These are phyloP conservation scores for Saxidomus purpurata DNA, from an alignment of 1,140 invertebrate genomes.

Conservation along the genomic window DNA sequence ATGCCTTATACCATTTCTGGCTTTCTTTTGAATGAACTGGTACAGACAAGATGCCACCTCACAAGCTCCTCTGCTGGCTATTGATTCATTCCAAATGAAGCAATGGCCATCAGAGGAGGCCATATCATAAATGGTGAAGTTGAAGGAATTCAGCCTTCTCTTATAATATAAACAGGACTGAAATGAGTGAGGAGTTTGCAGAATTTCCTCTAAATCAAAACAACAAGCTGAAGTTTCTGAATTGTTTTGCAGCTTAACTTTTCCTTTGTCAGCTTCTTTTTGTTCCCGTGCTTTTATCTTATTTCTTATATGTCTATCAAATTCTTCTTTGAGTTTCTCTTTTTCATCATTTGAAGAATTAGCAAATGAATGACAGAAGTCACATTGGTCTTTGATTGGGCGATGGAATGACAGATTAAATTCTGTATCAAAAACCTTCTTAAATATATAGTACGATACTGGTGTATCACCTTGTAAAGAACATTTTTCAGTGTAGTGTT, in stretches of 20 bases:
- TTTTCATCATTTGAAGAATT: too few relatives aligned
- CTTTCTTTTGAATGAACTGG: neutral
- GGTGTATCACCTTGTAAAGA: neutral
- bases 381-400: conserved; percentile 38
- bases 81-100: conserved; percentile 25
- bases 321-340: neutral
- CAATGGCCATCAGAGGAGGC: conserved; percentile 11
- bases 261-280: conserved; percentile 23
- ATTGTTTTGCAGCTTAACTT: neutral
- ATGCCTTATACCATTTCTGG: neutral
- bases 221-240: neutral
- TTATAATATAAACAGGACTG: conserved; percentile 24
- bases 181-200: neutral
- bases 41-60: neutral
- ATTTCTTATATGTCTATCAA: neutral
- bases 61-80: conserved; percentile 21
- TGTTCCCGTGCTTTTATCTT: neutral
- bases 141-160: conserved; percentile 5
- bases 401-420: conserved; percentile 5
- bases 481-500: neutral
- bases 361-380: neutral
- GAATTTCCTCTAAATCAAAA: conserved; percentile 16
- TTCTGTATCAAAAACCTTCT: neutral
- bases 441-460: neutral
- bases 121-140: conserved; percentile 29